Evolutionary conservation across 2,113 vertebrate species (phyloP), one percentile per base, ranked within the genome.

Genomic region (Psophia crepitans): DNA sequence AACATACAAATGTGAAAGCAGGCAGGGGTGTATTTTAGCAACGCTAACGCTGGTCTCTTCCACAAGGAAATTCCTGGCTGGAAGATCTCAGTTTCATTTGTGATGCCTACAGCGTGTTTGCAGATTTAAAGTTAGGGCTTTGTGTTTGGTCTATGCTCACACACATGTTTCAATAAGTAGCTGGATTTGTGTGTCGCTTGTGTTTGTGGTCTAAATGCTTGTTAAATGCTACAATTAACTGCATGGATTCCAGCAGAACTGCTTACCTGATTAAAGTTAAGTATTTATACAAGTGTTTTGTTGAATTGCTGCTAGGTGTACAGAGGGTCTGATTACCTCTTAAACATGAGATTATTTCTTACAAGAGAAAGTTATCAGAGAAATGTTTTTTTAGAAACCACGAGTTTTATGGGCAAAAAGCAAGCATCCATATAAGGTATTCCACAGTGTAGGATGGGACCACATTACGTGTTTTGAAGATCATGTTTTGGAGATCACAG

Each of bases 141-240:
- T 88, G 73, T 3, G 3, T 49, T 39, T 54, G 74, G 32, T 21
- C 12, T 15, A 11, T 8, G 49, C 22, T n/a, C n/a, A 39, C 49
- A 19, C 9, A 27, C 0, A 1, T 35, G 56, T 44, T 65, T 14
- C 0, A 1, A 5, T 7, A 54, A 65, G 51, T 12, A 24, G 37
- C 48, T 75, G 64, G 27, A 32, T 64, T 64, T 58, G 58, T 46
- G 20, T 51, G 37, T 28, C 48, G 20, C 18, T 68, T 44, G 33
- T 49, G 32, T 46, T 65, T 18, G 39, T 71, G 46, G 32, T 77
- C 53, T 79, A 51, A 89, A 48, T 65, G 28, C 44, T 87, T 60
- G 43, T 71, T 56, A 61, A 76, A 75, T 26, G 24, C 69, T 53
- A 12, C 78, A 41, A 30, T 71, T 41, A 89, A 19, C 64, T 41